phyloP scores from a whole-genome alignment of 1,140 invertebrate genomes.

The Papilio machaon region DNA sequence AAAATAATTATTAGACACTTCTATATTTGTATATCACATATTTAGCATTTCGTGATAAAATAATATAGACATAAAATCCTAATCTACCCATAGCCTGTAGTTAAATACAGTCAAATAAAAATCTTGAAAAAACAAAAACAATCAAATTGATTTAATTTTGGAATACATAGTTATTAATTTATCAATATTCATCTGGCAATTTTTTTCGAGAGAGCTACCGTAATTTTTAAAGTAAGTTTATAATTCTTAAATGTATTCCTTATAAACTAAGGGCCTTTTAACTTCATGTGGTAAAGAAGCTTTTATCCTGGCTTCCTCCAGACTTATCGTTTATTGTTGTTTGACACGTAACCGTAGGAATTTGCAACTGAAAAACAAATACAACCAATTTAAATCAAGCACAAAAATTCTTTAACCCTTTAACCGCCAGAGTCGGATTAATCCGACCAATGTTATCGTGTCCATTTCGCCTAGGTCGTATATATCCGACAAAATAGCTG shows the following conservation, averaged over 20 bases:
- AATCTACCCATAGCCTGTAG: constrained; percentile 2
- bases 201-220: not conserved
- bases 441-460: no score
- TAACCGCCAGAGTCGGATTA: no score
- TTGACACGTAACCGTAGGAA: constrained; percentile 66
- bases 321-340: constrained; percentile 46
- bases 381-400: constrained; percentile 29
- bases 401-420: not conserved
- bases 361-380: constrained; percentile 66
- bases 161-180: not conserved
- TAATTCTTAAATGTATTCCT: not conserved
- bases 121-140: not conserved
- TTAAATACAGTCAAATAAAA: not conserved
- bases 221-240: not conserved
- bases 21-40: not conserved
- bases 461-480: no score
- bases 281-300: not conserved
- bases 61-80: not conserved
- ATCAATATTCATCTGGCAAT: not conserved
- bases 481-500: no score
- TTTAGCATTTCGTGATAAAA: not conserved
- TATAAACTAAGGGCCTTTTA: not conserved
- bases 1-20: no score
- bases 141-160: not conserved
- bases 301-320: not conserved